Evolutionary conservation across 2,888 invertebrate species (phyloP).

Genomic region (Eupithecia dodoneata): DNA sequence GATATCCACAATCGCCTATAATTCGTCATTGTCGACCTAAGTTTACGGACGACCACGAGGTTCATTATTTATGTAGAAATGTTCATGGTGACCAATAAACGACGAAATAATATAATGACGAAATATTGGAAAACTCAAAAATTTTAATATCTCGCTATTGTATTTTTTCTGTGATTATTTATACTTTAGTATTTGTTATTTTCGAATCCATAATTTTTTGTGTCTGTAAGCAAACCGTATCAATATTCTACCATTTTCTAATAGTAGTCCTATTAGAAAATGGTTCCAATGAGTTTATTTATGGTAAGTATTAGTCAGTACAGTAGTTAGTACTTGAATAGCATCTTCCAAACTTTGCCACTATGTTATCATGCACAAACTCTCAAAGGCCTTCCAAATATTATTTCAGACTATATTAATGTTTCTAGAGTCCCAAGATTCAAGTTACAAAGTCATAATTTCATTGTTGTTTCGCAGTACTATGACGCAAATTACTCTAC

Average conservation of each 20-base stretch:
- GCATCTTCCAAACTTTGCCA: background rate
- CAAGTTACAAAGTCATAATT: slow-evolving; percentile 8
- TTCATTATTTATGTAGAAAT: too few relatives aligned
- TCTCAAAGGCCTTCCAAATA: background rate
- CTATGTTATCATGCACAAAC: background rate
- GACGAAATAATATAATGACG: too few relatives aligned
- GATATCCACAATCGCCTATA: too few relatives aligned
- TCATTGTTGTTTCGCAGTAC: background rate
- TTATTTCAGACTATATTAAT: background rate
- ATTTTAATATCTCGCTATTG: too few relatives aligned
- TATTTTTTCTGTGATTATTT: background rate
- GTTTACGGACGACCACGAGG: too few relatives aligned
- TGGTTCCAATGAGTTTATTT: background rate
- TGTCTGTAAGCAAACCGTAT: background rate
- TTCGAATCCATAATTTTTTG: background rate
- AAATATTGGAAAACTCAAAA: too few relatives aligned
- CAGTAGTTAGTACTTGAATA: background rate
- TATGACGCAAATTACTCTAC: background rate
- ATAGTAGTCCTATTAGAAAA: background rate
- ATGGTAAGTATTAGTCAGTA: background rate
- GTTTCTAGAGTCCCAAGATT: background rate
- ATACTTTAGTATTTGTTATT: background rate
- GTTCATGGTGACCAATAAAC: too few relatives aligned
- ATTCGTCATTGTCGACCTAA: too few relatives aligned
- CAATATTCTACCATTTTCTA: background rate